Evolutionary conservation across 2,113 vertebrate species (phyloP).

Genomic region (Tupaia tana): DNA sequence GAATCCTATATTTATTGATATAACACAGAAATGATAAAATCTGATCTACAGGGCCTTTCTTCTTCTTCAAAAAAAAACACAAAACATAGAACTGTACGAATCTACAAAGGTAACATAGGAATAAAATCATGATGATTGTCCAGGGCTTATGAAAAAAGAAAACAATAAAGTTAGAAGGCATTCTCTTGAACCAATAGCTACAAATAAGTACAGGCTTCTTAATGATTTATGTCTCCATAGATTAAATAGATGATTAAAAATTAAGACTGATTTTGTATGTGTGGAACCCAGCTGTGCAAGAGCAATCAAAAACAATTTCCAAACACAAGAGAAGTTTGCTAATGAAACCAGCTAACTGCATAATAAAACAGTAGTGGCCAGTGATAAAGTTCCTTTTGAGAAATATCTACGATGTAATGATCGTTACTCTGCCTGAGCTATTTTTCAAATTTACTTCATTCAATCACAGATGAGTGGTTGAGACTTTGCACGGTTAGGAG

Average conservation of each 20-base stretch:
- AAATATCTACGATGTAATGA: not conserved
- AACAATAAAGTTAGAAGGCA: not conserved
- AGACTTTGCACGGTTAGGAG: not conserved
- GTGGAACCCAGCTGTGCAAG: not conserved
- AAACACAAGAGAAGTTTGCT: not conserved
- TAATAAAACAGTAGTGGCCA: not conserved
- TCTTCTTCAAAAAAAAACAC: too few species aligned
- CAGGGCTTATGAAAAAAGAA: not conserved
- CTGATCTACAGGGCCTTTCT: not conserved
- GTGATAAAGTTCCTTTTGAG: not conserved
- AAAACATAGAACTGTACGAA: not conserved
- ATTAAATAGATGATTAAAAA: slow-evolving; percentile 8
- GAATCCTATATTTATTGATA: not conserved
- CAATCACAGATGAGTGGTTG: not conserved
- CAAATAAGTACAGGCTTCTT: not conserved
- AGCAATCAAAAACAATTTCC: not conserved
- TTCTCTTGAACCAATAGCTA: not conserved
- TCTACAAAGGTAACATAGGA: not conserved
- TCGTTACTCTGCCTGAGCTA: not conserved
- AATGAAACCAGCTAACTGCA: not conserved
- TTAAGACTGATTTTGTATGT: not conserved
- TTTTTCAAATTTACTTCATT: not conserved
- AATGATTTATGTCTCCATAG: not conserved
- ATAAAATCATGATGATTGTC: not conserved
- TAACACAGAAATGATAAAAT: not conserved